A percentile compares a stretch with the other conserved stretches of the same genome.
Evolutionary conservation across 1,140 invertebrate species (phyloP).

Genomic region (Caenorhabditis elegans): WBcel235 BX284604.4:12086501-12087000

Average conservation of each 20-base stretch:
- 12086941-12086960: background rate
- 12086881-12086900: conserved; percentile 33
- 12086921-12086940: background rate
- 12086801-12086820: conserved; percentile 30
- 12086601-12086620: background rate
- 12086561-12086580: too few relatives aligned
- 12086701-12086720: conserved; percentile 22
- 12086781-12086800: conserved; percentile 11
- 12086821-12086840: background rate
- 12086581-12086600: too few relatives aligned
- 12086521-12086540: conserved; percentile 33
- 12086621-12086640: background rate
- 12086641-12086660: background rate
- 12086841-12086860: background rate
- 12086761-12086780: conserved; percentile 18
- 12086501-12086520: background rate
- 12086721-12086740: conserved; percentile 21
- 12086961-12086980: background rate
- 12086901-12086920: conserved; percentile 27
- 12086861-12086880: conserved; percentile 29
- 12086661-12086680: background rate
- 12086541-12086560: conserved; percentile 31
- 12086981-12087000: background rate
- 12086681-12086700: background rate
- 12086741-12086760: conserved; percentile 29